Percentiles rank a stretch among this genome's conserved stretches.
Evolutionary conservation across 2,113 vertebrate genomes (phyloP).

Genomic region (Cyanoramphus novaezelandiae): DNA sequence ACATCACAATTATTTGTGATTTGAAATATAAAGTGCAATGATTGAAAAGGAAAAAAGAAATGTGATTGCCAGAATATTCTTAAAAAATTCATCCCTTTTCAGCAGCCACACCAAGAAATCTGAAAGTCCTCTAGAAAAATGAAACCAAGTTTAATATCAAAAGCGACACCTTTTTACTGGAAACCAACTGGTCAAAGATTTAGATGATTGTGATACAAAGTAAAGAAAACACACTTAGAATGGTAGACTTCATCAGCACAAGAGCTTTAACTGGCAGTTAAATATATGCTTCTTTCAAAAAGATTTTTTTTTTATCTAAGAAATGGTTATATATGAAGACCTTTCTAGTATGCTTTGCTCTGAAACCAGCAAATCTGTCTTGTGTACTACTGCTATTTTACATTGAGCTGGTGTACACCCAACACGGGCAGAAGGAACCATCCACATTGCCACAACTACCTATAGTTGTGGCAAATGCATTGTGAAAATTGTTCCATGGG

Average conservation of each 20-base stretch:
- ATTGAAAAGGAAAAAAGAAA: neutral
- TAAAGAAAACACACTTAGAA: neutral
- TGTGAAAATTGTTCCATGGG: rapidly evolving
- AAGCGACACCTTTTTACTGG: neutral
- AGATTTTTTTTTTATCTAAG: neutral
- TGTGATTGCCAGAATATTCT: neutral
- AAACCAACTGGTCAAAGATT: neutral
- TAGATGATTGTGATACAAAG: neutral
- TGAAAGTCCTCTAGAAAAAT: neutral
- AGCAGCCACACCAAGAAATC: neutral
- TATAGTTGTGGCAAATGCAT: rapidly evolving
- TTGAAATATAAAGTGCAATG: neutral
- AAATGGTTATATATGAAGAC: neutral
- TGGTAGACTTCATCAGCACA: rapidly evolving
- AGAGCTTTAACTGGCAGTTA: neutral
- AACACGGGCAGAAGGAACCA: neutral
- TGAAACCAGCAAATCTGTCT: neutral
- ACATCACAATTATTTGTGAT: neutral
- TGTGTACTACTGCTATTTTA: neutral
- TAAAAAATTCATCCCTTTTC: neutral
- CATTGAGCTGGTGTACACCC: too few species aligned
- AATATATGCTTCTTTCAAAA: neutral
- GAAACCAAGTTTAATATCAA: neutral
- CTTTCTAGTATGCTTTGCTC: neutral
- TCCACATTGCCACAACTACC: neutral